Conservation (phyloP, 2,797 vertebrate genomes). For the Myotis daubentonii region DNA sequence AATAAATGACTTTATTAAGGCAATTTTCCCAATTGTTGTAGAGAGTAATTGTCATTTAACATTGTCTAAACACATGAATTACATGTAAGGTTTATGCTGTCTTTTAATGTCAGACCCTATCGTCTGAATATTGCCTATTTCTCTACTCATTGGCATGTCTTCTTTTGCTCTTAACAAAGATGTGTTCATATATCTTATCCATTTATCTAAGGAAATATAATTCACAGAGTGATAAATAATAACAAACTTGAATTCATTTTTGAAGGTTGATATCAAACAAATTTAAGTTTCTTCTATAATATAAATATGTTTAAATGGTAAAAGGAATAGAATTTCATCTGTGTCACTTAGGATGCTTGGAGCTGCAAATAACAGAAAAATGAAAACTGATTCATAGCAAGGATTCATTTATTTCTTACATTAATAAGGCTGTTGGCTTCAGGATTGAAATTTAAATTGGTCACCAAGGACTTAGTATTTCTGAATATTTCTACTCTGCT, state of each 20-base stretch:
- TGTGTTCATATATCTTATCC: neutral
- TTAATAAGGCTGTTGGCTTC: neutral
- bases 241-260: neutral
- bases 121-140: slow-evolving; percentile 59
- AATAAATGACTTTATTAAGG: slow-evolving; percentile 59
- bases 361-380: slow-evolving; percentile 15
- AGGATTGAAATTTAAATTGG: neutral
- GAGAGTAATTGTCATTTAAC: slow-evolving; percentile 11
- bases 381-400: neutral
- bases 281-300: neutral
- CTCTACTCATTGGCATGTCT: slow-evolving; percentile 17
- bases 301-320: slow-evolving; percentile 12
- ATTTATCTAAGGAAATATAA: neutral
- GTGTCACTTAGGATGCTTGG: neutral
- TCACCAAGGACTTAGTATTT: neutral
- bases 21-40: slow-evolving; percentile 20
- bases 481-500: neutral
- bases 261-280: slow-evolving; percentile 6
- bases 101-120: slow-evolving; percentile 33
- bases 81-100: slow-evolving; percentile 30
- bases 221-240: neutral
- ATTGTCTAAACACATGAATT: slow-evolving; percentile 54
- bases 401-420: neutral
- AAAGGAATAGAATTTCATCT: neutral
- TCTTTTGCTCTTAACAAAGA: slow-evolving; percentile 24